These are phyloP conservation scores for Styela clava DNA, from an alignment of 23 tunicate species.

Conservation along the genomic window DNA sequence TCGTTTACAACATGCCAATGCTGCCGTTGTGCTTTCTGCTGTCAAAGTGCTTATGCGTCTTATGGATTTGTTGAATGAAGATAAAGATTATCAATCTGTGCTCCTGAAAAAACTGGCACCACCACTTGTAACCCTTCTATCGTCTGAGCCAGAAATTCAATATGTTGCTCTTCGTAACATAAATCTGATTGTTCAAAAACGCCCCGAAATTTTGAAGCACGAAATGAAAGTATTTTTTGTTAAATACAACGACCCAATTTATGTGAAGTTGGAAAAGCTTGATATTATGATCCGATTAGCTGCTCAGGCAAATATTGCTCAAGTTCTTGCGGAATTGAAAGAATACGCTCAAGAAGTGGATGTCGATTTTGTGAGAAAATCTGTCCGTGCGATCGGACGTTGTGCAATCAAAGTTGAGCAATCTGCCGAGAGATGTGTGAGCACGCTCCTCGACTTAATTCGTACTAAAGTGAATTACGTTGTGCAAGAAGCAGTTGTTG, in stretches of 20 bases:
- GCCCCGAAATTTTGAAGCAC: slow-evolving; percentile 41
- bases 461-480: slow-evolving; percentile 98
- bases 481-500: slow-evolving; percentile 99
- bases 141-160: slow-evolving; percentile 95
- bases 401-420: slow-evolving; percentile 99
- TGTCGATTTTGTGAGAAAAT: slow-evolving; percentile 96
- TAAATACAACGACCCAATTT: slow-evolving; percentile 98
- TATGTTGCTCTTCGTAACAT: slow-evolving; percentile 93
- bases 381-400: slow-evolving; percentile 96
- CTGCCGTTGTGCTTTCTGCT: slow-evolving; percentile 92
- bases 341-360: slow-evolving; percentile 99
- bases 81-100: slow-evolving; percentile 63
- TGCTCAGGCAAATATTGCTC: slow-evolving; percentile 91
- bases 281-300: slow-evolving; percentile 98
- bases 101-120: slow-evolving; percentile 88
- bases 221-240: slow-evolving; percentile 86
- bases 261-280: slow-evolving; percentile 95
- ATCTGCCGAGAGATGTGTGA: slow-evolving; percentile 93
- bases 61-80: slow-evolving; percentile 69
- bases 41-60: slow-evolving; percentile 95
- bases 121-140: slow-evolving; percentile 95
- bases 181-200: slow-evolving; percentile 92
- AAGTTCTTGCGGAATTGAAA: slow-evolving; percentile 95
- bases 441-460: slow-evolving; percentile 91
- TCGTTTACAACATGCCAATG: slow-evolving; percentile 92